Base-by-base conservation (phyloP, 2,888 invertebrate genomes). In the Drosophila pseudotakahashii region DNA sequence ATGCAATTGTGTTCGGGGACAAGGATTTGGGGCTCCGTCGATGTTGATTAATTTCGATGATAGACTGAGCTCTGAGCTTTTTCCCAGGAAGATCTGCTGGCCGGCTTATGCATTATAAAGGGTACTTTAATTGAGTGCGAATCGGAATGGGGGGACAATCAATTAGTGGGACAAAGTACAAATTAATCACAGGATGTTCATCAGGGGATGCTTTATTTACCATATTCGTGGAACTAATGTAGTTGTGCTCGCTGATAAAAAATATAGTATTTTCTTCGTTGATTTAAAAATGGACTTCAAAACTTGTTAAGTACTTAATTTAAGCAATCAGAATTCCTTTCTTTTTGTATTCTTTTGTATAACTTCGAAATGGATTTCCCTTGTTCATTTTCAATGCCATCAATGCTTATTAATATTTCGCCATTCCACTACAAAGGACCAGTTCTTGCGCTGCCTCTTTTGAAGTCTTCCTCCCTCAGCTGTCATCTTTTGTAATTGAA, bases 1-100 rank as follows among this genome's bases (percentile, higher is more conserved):
- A 52, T 63, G 55, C 37, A 61, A 76, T 73, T 77, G 48, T 41
- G 64, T 48, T 61, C 39, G 14, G 37, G 69, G 45, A 52, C 48
- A 19, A 53, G 71, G 64, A 58, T 61, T 74, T 70, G 32, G 19
- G 36, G 19, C 39, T 73, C 63, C 51, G 48, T 57, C 53, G 60
- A 68, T 61, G 62, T 68, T 74, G 64, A 78, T 82, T 82, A 74
- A 80, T 80, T 81, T 66, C 30, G 34, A 42, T 48, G 63, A 47
- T 63, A 52, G 39, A 41, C n/a, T 34, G 30, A 52, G 51, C 36
- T 37, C 61, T 32, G 16, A 23, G 44, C 51, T 47, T 52, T 63
- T 66, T 60, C 60, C 34, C 16, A 60, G 41, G 48, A 36, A 11
- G 41, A 59, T 60, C 39, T 41, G 34, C 48, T 48, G 60, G 11